Evolutionary conservation across 37 sponge, comb jelly and placozoan species (phyloP).

Genomic region (Geodia barretti): DNA sequence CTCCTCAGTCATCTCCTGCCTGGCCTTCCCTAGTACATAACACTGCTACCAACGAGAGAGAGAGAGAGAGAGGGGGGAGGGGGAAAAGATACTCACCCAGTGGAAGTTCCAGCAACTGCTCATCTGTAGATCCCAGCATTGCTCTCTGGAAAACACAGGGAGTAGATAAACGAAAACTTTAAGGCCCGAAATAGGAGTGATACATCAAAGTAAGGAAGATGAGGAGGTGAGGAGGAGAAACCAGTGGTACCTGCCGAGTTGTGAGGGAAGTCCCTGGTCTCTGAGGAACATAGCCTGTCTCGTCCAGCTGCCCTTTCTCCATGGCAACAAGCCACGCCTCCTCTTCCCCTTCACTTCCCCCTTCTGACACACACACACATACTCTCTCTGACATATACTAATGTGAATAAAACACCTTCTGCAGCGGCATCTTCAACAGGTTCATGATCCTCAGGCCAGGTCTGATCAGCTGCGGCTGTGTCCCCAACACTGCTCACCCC

Average conservation of each 20-base stretch:
- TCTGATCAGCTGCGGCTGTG: too few species aligned
- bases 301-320: slow-evolving; percentile 72
- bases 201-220: neutral
- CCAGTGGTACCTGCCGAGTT: slow-evolving; percentile 62
- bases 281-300: slow-evolving; percentile 79
- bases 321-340: slow-evolving; percentile 81
- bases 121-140: slow-evolving; percentile 26
- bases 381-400: neutral
- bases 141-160: slow-evolving; percentile 31
- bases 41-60: too few species aligned
- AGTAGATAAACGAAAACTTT: neutral
- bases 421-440: neutral
- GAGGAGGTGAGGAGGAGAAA: neutral
- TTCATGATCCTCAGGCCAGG: too few species aligned
- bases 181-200: neutral
- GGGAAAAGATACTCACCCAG: slow-evolving; percentile 1
- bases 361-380: slow-evolving; percentile 1
- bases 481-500: neutral
- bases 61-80: too few species aligned
- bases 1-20: slow-evolving; percentile 66
- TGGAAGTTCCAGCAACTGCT: slow-evolving; percentile 50
- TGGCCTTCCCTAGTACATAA: slow-evolving; percentile 8
- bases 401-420: neutral
- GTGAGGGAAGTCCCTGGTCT: slow-evolving; percentile 47
- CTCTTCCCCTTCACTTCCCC: slow-evolving; percentile 51